Percentiles rank a stretch among this genome's conserved stretches.
These are phyloP conservation scores for Megathymus violae DNA, from an alignment of 1,140 invertebrate species.

Conservation along the genomic window DNA sequence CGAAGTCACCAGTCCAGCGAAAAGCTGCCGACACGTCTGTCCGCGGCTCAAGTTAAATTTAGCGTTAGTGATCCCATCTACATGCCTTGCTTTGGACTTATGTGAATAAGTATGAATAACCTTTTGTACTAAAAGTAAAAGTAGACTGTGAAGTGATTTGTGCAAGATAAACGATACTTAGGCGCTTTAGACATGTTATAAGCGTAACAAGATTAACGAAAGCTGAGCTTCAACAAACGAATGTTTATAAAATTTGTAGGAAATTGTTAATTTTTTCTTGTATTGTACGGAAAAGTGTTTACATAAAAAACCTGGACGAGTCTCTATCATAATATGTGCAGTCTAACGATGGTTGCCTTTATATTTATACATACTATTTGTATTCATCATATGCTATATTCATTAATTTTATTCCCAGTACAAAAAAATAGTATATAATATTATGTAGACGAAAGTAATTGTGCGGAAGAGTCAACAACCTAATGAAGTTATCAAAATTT, in stretches of 20 bases:
- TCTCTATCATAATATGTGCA: too few relatives aligned
- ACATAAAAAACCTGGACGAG: too few relatives aligned
- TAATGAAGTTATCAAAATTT: slow-evolving; percentile 26
- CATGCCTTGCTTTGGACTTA: slow-evolving; percentile 41
- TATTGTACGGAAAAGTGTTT: too few relatives aligned
- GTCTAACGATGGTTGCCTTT: too few relatives aligned
- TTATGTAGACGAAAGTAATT: too few relatives aligned
- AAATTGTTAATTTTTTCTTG: too few relatives aligned
- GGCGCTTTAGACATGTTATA: slow-evolving; percentile 18
- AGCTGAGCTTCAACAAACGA: too few relatives aligned
- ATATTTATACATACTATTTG: too few relatives aligned
- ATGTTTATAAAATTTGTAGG: too few relatives aligned
- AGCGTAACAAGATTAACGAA: slow-evolving; percentile 29
- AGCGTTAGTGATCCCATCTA: slow-evolving; percentile 77
- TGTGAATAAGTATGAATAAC: slow-evolving; percentile 38
- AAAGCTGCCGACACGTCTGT: slow-evolving; percentile 55
- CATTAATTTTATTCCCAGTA: too few relatives aligned
- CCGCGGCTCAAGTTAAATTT: slow-evolving; percentile 71
- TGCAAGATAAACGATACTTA: slow-evolving; percentile 12
- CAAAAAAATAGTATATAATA: too few relatives aligned
- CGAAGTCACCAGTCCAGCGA: slow-evolving; percentile 57
- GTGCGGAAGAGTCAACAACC: neutral
- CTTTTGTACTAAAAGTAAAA: slow-evolving; percentile 63
- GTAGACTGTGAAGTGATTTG: slow-evolving; percentile 38
- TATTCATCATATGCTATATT: too few relatives aligned